Evolutionary conservation across 2,888 invertebrate genomes (phyloP), one percentile per base, ranked within the genome.

Genomic region (Thereva nobilitata): DNA sequence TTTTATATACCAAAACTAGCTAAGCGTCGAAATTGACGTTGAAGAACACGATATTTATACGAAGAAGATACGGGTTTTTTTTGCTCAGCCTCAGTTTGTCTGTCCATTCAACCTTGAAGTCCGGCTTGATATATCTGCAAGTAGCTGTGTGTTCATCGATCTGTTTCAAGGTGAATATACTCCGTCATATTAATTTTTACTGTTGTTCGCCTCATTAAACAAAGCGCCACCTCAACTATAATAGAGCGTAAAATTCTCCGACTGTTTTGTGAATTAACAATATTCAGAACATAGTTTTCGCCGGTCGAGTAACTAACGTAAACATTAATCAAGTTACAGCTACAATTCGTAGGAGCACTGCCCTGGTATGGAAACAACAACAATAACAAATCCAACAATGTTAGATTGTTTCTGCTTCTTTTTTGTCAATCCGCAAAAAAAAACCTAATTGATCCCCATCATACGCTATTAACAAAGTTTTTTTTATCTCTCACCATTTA

Each of bases 311-410:
- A 59, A 47, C 45, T 47, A 57, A 37, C 2, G 57, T 47, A 59
- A 59, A 59, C 47, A 59, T 59, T 59, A 59, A 59, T 47, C 47
- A 47, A 50, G 4, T 35, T 34, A 8, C 23, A 23, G 23, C 23
- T 34, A 34, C 50, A 50, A 50, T 50, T 50, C 50, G 34, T n/a
- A 56, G 38, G 57, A 59, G 45, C 47, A 59, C 47, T 59, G 57
- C 37, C 57, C 47, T 34, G 47, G 37, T 59, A 23, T 23, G 47
- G 47, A 47, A 23, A 9, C 38, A 59, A 12, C 57, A 47, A 34
- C 35, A 38, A 59, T 23, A 23, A 23, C 23, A 23, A 23, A 23
- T 23, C 23, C 23, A 23, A 23, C 23, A 35, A 34, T 9, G 12
- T 45, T 59, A 47, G 57, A 47, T 34, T 47, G 38, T 35, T 5